These are phyloP conservation scores for Microplitis manilae DNA, from an alignment of 2,888 invertebrate species.

Conservation along the genomic window DNA sequence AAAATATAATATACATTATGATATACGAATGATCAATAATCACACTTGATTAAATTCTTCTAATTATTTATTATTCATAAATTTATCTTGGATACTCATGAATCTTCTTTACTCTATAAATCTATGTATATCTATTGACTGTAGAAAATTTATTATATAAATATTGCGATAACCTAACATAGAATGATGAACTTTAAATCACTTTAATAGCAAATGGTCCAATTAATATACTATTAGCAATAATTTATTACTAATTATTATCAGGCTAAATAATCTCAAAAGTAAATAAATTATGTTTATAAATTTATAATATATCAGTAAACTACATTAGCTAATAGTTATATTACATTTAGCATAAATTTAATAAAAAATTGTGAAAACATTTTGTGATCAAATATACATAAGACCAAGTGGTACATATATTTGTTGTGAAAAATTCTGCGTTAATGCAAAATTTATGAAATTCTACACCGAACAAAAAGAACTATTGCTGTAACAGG, in stretches of 20 bases:
- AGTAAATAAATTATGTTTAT: neutral
- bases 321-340: no score
- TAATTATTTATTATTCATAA: neutral
- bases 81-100: neutral
- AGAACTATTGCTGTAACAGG: no score
- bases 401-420: no score
- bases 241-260: neutral
- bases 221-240: neutral
- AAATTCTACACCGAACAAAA: no score
- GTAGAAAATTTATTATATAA: neutral
- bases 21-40: neutral
- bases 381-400: no score
- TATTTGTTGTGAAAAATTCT: no score
- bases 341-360: no score
- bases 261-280: neutral
- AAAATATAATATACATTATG: neutral
- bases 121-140: neutral
- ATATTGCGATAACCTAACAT: neutral
- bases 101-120: neutral
- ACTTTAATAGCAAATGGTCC: neutral
- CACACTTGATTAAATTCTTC: neutral
- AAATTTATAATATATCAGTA: no score
- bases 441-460: no score
- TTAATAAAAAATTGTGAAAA: no score
- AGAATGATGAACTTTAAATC: neutral